Conservation (phyloP, 2,797 vertebrate genomes). For the Hirundo rustica region DNA sequence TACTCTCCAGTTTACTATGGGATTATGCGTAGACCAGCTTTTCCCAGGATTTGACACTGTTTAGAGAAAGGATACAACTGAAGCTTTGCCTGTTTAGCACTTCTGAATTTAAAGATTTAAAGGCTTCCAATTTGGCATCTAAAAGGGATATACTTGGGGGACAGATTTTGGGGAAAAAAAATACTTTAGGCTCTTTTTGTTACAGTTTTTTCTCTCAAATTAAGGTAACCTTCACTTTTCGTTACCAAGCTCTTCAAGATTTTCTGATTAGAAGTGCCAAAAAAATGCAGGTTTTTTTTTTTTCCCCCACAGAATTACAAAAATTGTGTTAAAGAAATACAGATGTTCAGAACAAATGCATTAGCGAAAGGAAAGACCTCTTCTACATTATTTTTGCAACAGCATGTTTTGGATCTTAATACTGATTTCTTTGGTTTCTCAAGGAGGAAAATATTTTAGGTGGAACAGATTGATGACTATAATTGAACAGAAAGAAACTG, state of each 20-base stretch:
- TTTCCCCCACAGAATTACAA: not conserved
- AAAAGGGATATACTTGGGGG: not conserved
- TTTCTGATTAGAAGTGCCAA: not conserved
- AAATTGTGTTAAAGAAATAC: not conserved
- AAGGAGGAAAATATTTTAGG: conserved; percentile 63
- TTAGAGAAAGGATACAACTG: not conserved
- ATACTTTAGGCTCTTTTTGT: not conserved
- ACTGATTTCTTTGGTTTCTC: conserved; percentile 40
- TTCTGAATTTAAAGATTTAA: not conserved
- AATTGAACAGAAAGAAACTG: conserved; percentile 64
- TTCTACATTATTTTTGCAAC: conserved; percentile 27
- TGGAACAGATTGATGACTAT: conserved; percentile 64
- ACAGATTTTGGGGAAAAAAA: not conserved
- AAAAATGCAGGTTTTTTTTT: not conserved
- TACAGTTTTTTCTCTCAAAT: not conserved
- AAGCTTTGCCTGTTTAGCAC: not conserved
- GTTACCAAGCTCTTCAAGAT: not conserved
- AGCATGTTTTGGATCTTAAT: conserved; percentile 40
- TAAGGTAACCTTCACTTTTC: not conserved
- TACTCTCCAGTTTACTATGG: not conserved
- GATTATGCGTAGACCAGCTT: not conserved
- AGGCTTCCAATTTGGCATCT: not conserved
- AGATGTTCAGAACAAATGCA: not conserved
- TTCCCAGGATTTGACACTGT: not conserved
- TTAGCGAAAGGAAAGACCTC: conserved; percentile 8